Evolutionary conservation across 2,888 invertebrate genomes (phyloP).

Genomic region (Spilarctia lutea): DNA sequence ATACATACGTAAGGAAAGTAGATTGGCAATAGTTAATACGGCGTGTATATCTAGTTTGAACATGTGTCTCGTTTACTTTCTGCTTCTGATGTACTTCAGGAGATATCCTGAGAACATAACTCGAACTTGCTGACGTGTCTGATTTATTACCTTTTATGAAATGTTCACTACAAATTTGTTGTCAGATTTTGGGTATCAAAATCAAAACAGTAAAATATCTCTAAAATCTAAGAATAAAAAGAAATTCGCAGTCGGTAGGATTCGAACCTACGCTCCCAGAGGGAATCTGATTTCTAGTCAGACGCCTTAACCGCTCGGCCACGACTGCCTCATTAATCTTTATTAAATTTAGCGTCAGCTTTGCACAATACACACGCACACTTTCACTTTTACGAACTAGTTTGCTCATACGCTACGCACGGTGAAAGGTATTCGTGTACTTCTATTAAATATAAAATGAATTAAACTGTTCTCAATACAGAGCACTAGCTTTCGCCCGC

Average conservation of each 20-base stretch:
- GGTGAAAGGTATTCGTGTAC: conserved; percentile 16
- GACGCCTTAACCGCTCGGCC: conserved; percentile 96
- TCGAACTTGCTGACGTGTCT: no score
- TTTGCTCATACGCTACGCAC: background rate
- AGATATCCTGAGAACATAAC: no score
- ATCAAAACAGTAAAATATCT: no score
- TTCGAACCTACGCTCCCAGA: conserved; percentile 96
- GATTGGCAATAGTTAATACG: no score
- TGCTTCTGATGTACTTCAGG: no score
- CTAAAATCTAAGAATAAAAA: background rate
- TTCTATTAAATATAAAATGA: background rate
- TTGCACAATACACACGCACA: background rate
- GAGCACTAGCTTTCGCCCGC: no score
- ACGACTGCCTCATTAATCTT: conserved; percentile 86
- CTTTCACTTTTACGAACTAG: conserved; percentile 21
- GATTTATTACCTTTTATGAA: no score
- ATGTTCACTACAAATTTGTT: no score
- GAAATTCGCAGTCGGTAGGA: conserved; percentile 92
- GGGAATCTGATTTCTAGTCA: conserved; percentile 96
- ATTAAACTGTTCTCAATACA: background rate
- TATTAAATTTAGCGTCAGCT: background rate
- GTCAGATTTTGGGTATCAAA: no score
- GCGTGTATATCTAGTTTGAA: no score
- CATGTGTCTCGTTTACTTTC: no score
- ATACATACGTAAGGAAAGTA: no score